Percentiles rank a stretch among this genome's conserved stretches.
Evolutionary conservation across 2,888 invertebrate species (phyloP).

Genomic region (Cheilosia grossa): DNA sequence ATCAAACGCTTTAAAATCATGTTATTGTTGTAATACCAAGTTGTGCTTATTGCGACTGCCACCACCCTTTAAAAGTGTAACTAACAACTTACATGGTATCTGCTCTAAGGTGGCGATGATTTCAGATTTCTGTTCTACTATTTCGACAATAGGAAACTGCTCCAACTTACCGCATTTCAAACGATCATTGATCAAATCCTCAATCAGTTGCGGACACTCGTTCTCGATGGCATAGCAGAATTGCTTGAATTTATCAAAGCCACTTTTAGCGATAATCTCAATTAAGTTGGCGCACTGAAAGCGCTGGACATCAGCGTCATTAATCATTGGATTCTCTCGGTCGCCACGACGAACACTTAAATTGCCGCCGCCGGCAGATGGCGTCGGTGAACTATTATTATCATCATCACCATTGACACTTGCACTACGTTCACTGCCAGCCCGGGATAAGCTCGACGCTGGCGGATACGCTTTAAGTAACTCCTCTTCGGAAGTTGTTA

Average conservation of each 20-base stretch:
- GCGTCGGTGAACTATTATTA: constrained; percentile 81
- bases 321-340: constrained; percentile 76
- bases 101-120: constrained; percentile 30
- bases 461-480: constrained; percentile 78
- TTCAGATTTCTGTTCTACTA: constrained; percentile 3
- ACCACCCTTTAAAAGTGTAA: not conserved
- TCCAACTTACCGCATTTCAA: constrained; percentile 83
- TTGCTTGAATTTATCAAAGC: constrained; percentile 86
- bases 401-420: constrained; percentile 80
- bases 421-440: constrained; percentile 79
- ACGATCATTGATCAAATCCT: constrained; percentile 86
- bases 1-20: too few relatives aligned
- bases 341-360: constrained; percentile 39
- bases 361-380: constrained; percentile 77
- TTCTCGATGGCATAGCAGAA: constrained; percentile 86
- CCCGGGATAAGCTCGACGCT: constrained; percentile 76
- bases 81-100: constrained; percentile 32
- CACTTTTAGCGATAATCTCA: constrained; percentile 86
- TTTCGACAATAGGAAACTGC: constrained; percentile 20
- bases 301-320: constrained; percentile 80
- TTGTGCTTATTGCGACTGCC: constrained; percentile 4
- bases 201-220: constrained; percentile 87
- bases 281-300: constrained; percentile 86
- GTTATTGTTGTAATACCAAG: too few relatives aligned
- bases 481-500: constrained; percentile 86